Evolutionary conservation across 1,140 invertebrate genomes (phyloP).

Genomic region (Fopius arisanus): DNA sequence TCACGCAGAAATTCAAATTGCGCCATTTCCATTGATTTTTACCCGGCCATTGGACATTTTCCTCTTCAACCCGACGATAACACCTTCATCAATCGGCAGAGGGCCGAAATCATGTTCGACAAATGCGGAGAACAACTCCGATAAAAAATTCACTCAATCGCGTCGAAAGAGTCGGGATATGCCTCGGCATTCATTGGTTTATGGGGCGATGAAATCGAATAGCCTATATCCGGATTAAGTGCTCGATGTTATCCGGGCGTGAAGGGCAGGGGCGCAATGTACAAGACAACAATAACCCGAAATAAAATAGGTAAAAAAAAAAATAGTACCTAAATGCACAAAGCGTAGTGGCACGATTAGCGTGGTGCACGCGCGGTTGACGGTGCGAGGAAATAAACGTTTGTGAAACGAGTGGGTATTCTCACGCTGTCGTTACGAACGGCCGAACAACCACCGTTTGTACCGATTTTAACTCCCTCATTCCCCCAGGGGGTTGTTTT

Average conservation of each 20-base stretch:
- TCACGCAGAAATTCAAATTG: no score
- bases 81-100: no score
- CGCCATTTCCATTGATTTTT: no score
- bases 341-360: constrained; percentile 28
- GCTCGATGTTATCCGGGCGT: neutral
- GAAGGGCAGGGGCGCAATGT: neutral
- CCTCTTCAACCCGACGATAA: no score
- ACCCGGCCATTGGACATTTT: no score
- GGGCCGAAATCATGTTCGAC: no score
- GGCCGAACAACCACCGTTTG: neutral
- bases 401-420: constrained; percentile 23
- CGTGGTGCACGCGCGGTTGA: constrained; percentile 12
- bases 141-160: constrained; percentile 4
- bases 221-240: neutral
- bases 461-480: constrained; percentile 8
- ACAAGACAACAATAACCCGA: neutral
- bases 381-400: constrained; percentile 25
- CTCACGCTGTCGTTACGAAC: constrained; percentile 1
- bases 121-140: no score
- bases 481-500: no score
- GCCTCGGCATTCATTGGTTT: neutral
- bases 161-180: neutral
- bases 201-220: neutral
- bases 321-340: constrained; percentile 13
- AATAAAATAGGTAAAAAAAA: neutral